Evolutionary conservation across 2,113 vertebrate species (phyloP), one percentile per base, ranked within the genome.

Genomic region (Heterotilapia buettikoferi): DNA sequence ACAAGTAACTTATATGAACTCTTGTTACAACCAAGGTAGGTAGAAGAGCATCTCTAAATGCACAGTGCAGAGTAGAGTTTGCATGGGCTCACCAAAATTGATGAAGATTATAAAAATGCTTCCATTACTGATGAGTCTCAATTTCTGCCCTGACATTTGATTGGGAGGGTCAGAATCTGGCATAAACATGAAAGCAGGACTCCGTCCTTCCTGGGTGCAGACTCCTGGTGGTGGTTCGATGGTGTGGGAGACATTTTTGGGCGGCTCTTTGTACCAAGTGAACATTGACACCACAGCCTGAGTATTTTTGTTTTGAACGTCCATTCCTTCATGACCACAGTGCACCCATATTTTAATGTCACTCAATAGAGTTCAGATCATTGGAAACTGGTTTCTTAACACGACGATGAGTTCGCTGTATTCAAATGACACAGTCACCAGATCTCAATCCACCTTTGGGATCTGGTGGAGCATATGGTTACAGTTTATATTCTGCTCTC

Each of bases 131-230:
- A 2, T 9, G 14, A 59, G 7, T 59, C 56, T 59, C 13, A 5
- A 18, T 18, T 2, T 61, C 14, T 0, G 57, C 57, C 5, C 14
- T 61, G 57, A 31, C 8, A 10, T 31, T 61, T 31, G 14, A 18
- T 0, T 61, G 26, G 26, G 7, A 61, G 1, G 26, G 0, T 18
- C 0, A 18, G 57, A 59, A 59, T 9, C 57, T 31, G 26, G 1
- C 3, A 61, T 61, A 31, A 36, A 63, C 59, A 63, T 36, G 59
- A 63, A 36, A 36, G 29, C 31, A 63, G 16, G 59, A 33, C 16
- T 57, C 54, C 1, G 7, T 59, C 56, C 56, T 59, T 16, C 26
- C 14, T 16, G 26, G 56, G 13, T 29, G 12, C 12, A 29, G 56
- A 2, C 56, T 61, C 2, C 9, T 36, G 0, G 9, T 63, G 59